Percentiles rank a stretch among this genome's conserved stretches.
These are phyloP conservation scores for Venusia cambrica DNA, from an alignment of 2,888 invertebrate species.

Conservation along the genomic window DNA sequence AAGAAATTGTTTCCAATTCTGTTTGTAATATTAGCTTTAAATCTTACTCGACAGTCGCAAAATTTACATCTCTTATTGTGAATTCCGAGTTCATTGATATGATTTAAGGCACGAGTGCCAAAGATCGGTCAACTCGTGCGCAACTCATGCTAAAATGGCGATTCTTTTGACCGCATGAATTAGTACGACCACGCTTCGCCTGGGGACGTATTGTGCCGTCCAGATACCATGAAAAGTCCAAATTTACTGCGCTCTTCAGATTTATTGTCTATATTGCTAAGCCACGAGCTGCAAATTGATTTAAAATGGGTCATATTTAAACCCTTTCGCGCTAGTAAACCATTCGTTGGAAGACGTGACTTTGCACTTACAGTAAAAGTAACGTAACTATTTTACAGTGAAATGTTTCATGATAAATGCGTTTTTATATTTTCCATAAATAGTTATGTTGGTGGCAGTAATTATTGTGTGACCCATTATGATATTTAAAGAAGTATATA, in stretches of 20 bases:
- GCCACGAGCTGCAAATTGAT: slow-evolving; percentile 51
- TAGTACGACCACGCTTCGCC: slow-evolving; percentile 61
- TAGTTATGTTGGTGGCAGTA: too few species aligned
- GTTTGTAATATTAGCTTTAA: too few species aligned
- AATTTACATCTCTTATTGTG: too few species aligned
- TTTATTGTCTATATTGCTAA: slow-evolving; percentile 49
- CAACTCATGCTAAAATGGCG: slow-evolving; percentile 20
- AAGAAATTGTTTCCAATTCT: too few species aligned
- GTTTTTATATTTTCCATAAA: too few species aligned
- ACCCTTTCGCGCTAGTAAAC: slow-evolving; percentile 21
- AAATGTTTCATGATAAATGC: too few species aligned
- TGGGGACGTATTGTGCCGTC: slow-evolving; percentile 39
- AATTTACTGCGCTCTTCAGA: slow-evolving; percentile 58
- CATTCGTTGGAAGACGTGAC: slow-evolving; percentile 16
- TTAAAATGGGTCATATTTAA: slow-evolving; percentile 48
- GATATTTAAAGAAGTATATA: too few species aligned
- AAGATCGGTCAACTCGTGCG: slow-evolving; percentile 17
- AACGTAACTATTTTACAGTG: slow-evolving; percentile 1
- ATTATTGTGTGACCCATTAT: too few species aligned
- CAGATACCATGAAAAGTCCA: slow-evolving; percentile 52
- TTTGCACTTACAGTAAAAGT: slow-evolving; percentile 11
- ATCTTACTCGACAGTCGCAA: too few species aligned
- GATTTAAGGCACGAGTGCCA: slow-evolving; percentile 10
- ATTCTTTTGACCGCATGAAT: slow-evolving; percentile 36
- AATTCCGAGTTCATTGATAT: slow-evolving; percentile 5